phyloP scores from a whole-genome alignment of 2,888 invertebrate species.

The Parochlus steinenii region DNA sequence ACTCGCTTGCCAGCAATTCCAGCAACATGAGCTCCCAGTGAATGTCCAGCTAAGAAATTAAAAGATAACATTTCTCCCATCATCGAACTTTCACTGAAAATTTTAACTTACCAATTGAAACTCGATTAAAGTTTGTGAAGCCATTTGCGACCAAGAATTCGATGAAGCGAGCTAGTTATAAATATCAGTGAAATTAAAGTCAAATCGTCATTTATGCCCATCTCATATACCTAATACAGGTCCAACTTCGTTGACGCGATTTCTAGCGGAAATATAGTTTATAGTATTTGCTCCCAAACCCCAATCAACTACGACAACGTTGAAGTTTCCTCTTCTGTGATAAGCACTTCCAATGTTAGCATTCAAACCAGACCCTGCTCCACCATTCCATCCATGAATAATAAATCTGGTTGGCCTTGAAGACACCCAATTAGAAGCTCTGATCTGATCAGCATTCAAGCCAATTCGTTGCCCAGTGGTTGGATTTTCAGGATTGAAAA shows the following conservation, averaged over 20 bases:
- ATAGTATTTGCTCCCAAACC: constrained; percentile 35
- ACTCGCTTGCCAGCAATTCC: constrained; percentile 39
- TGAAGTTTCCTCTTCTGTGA: constrained; percentile 36
- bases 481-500: constrained; percentile 23
- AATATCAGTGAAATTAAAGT: too few relatives aligned
- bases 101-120: too few relatives aligned
- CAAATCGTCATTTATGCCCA: too few relatives aligned
- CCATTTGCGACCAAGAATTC: background rate
- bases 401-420: constrained; percentile 21
- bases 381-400: constrained; percentile 41
- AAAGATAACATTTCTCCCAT: too few relatives aligned
- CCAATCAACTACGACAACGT: constrained; percentile 45
- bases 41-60: too few relatives aligned
- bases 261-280: constrained; percentile 38
- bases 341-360: constrained; percentile 28
- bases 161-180: constrained; percentile 19
- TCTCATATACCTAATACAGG: too few relatives aligned
- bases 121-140: too few relatives aligned
- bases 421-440: constrained; percentile 16
- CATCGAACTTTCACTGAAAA: too few relatives aligned
- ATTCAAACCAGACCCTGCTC: constrained; percentile 30
- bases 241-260: constrained; percentile 21
- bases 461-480: constrained; percentile 13
- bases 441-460: constrained; percentile 13
- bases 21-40: constrained; percentile 39